Percentiles rank a stretch among this genome's conserved stretches.
These are phyloP conservation scores for Oreohelix idahoensis DNA, from an alignment of 1,140 invertebrate genomes.

Conservation along the genomic window DNA sequence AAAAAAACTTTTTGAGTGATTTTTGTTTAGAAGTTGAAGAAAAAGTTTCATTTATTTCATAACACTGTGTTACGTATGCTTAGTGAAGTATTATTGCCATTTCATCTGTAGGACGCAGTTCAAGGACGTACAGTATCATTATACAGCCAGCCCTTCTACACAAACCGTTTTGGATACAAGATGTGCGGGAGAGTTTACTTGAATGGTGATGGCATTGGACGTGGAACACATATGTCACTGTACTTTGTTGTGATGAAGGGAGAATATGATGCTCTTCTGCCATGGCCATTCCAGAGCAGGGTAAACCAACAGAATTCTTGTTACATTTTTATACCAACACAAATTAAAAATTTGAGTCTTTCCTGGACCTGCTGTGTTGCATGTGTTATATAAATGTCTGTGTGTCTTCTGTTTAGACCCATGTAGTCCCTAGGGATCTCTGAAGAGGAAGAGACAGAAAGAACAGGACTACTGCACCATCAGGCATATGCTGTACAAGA, in stretches of 20 bases:
- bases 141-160: conserved; percentile 71
- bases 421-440: no score
- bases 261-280: conserved; percentile 63
- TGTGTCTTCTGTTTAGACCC: not conserved
- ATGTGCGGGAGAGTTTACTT: conserved; percentile 69
- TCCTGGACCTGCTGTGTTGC: not conserved
- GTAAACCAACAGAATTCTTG: no score
- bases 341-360: no score
- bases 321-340: no score
- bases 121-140: conserved; percentile 59
- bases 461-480: no score
- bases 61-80: no score
- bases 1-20: no score
- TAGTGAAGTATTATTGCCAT: no score
- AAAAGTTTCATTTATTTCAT: no score
- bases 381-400: not conserved
- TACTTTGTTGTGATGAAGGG: conserved; percentile 71
- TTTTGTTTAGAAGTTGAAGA: no score
- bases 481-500: no score
- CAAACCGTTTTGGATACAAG: conserved; percentile 67
- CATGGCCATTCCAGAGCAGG: conserved; percentile 69
- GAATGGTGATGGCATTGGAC: conserved; percentile 70
- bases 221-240: conserved; percentile 64
- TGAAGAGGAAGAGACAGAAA: no score
- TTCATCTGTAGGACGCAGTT: conserved; percentile 51